Evolutionary conservation across 2,113 vertebrate genomes (phyloP), one percentile per base, ranked within the genome.

Genomic region (Lasiurus cinereus): DNA sequence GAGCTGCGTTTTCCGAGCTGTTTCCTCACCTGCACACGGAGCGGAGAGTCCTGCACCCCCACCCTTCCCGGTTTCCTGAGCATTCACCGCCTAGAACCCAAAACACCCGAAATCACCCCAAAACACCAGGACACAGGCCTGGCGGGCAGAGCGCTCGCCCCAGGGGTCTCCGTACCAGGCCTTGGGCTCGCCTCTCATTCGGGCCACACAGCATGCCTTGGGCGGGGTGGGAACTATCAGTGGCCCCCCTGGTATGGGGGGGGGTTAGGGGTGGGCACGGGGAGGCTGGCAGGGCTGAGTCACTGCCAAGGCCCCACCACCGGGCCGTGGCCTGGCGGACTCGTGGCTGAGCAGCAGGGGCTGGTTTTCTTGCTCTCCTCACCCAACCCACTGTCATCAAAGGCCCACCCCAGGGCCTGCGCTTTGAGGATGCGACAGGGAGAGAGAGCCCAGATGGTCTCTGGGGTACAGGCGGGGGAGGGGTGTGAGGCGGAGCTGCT

Each of bases 201-300:
- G 3, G 4, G 5, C 12, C 24, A 14, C 22, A 22, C 3, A 2
- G 31, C 16, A 7, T 0, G 4, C 19, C 5, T 0, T 9, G 56
- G 54, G 21, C 3, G 33, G 18, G 12, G 7, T 33, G 0, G 18
- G 59, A 27, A n/a, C 39, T 13, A 13, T 4, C 6, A 12, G 6
- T 0, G 1, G 16, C 2, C 59, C 31, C 24, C 18, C 6, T 16
- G n/a, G 56, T 7, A 12, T 4, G 18, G n/a, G 43, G 54, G 8
- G 43, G 43, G 43, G 43, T 46, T 8, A n/a, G 3, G 56, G 1
- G 2, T 3, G 50, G 9, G 50, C 5, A 5, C 16, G 5, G 0
- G 11, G 67, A 22, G 70, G 46, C 36, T n/a, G 43, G 14, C 5
- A 8, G 43, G 36, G 56, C 4, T 2, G n/a, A 43, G 54, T 6